Evolutionary conservation across 2,797 vertebrate genomes (phyloP).

Genomic region (Cottoperca gobio): DNA sequence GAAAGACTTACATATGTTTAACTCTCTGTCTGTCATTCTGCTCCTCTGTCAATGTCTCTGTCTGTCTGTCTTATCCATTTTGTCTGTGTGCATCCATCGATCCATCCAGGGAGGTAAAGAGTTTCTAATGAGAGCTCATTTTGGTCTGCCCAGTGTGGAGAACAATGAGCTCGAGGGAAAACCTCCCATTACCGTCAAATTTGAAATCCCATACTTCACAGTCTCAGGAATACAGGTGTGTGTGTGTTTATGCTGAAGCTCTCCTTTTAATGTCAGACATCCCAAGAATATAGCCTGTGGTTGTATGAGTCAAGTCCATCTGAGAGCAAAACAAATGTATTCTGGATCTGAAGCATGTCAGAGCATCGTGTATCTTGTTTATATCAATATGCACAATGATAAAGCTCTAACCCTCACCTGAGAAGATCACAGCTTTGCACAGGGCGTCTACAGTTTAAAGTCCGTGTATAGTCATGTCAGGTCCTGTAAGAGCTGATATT

Average conservation of each 20-base stretch:
- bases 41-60: not conserved
- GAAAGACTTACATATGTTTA: not conserved
- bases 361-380: not conserved
- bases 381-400: not conserved
- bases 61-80: conserved; percentile 1
- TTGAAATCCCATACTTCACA: conserved; percentile 97
- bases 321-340: not conserved
- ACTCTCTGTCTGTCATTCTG: not conserved
- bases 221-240: conserved; percentile 95
- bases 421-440: not conserved
- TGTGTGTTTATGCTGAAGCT: conserved; percentile 3
- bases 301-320: not conserved
- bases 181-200: conserved; percentile 94
- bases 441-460: not conserved
- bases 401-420: not conserved
- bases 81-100: not conserved
- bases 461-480: conserved; percentile 27
- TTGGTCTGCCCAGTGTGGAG: conserved; percentile 95
- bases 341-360: not conserved
- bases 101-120: conserved; percentile 91
- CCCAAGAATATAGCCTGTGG: not conserved
- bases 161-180: conserved; percentile 91
- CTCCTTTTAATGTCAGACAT: not conserved
- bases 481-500: conserved; percentile 24
- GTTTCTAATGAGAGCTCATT: conserved; percentile 94